phyloP scores from a whole-genome alignment of 2,113 vertebrate species.

The Pelecanoides urinatrix region DNA sequence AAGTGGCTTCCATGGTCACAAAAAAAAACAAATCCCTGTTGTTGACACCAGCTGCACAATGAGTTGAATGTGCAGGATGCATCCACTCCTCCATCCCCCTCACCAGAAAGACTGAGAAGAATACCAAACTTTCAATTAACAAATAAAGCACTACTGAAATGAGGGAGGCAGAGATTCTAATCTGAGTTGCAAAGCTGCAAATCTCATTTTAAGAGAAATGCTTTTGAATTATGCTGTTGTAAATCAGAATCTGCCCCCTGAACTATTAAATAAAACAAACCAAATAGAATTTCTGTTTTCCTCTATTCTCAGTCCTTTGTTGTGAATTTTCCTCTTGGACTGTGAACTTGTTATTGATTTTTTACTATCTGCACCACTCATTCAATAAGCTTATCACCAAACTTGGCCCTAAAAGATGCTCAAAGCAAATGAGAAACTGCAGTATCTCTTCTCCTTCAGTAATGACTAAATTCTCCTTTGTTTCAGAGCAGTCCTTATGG shows the following conservation, averaged over 20 bases:
- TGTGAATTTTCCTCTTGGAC: background rate
- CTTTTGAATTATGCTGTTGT: background rate
- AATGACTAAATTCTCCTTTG: background rate
- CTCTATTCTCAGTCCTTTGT: background rate
- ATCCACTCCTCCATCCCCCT: background rate
- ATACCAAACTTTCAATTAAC: background rate
- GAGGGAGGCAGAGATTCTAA: background rate
- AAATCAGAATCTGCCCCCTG: background rate
- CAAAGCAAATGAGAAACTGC: background rate
- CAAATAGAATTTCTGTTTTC: background rate
- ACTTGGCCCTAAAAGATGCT: background rate
- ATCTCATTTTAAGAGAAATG: background rate
- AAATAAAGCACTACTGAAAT: background rate
- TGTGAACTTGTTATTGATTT: background rate
- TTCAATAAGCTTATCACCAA: slow-evolving; percentile 1
- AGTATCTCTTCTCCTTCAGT: background rate
- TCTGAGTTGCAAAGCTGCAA: background rate
- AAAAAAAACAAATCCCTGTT: background rate
- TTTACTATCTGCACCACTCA: background rate
- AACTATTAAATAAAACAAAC: background rate
- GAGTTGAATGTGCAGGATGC: background rate
- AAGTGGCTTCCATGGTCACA: background rate
- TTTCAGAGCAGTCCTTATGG: background rate
- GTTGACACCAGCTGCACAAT: background rate
- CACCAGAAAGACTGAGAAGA: background rate